Evolutionary conservation across 2,113 vertebrate genomes (phyloP).

Genomic region (Neofelis nebulosa): DNA sequence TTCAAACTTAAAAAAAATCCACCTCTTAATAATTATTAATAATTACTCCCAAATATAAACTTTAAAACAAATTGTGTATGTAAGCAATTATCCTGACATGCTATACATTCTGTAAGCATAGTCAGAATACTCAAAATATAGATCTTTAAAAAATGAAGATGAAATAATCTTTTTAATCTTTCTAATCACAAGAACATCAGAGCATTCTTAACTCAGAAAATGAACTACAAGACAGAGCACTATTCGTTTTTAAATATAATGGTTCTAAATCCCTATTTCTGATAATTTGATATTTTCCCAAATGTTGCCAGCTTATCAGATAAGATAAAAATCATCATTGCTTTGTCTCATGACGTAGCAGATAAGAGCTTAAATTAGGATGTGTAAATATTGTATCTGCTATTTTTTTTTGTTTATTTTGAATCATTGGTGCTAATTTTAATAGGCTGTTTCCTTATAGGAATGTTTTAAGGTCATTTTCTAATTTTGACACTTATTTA

Average conservation of each 20-base stretch:
- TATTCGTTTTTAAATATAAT: background rate
- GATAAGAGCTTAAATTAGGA: background rate
- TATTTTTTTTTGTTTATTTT: background rate
- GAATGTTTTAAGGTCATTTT: background rate
- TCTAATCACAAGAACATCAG: background rate
- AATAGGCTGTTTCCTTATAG: slow-evolving; percentile 1
- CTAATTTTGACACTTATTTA: background rate
- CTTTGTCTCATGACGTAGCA: background rate
- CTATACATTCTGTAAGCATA: background rate
- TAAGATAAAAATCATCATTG: background rate
- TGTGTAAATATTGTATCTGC: background rate
- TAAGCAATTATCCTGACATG: background rate
- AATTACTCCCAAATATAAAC: background rate
- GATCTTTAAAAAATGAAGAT: background rate
- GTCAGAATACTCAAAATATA: background rate
- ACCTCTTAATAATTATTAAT: background rate
- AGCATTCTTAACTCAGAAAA: background rate
- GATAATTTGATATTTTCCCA: background rate
- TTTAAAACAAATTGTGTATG: background rate
- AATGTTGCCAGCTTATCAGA: background rate
- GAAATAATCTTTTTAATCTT: background rate
- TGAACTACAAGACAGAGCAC: background rate
- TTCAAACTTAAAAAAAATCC: background rate
- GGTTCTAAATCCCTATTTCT: background rate
- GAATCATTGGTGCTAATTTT: background rate